Evolutionary conservation across 2,797 vertebrate species (phyloP), one percentile per base, ranked within the genome.

Genomic region (Rousettus madagascariensis): DNA sequence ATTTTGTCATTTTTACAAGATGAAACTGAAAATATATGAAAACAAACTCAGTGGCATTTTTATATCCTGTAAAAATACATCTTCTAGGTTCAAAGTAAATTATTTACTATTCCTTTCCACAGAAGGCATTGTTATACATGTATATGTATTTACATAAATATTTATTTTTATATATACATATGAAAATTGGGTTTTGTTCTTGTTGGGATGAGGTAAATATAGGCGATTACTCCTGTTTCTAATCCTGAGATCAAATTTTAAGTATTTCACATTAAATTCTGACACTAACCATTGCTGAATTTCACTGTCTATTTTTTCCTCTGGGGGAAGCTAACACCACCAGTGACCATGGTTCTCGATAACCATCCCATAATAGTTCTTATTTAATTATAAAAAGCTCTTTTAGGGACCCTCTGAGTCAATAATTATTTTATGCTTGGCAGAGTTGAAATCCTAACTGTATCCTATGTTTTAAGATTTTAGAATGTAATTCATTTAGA

Each of bases 221-320:
- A 91, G 20, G 74, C 57, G 53, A 69, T 41, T 51, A 30, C 2
- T 77, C 19, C 69, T 53, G 7, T 84, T 90, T 28, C 33, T 69
- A 88, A 95, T 71, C 28, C 66, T 91, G 74, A 92, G 28, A 33
- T 69, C 36, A 95, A 88, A 92, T 51, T 92, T 92, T 69, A 87
- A 69, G 61, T 49, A 87, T 53, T 55, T 46, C 13, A 69, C 30
- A 90, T 68, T 84, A 68, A 92, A 79, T 82, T 74, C 65, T 71
- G 68, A 89, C 8, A 72, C 33, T 46, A 71, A 69, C 20, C 20
- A 79, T 66, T 57, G 69, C 26, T 90, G 24, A 61, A 78, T 77
- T 88, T 85, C 55, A 92, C 8, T 90, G 36, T 72, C 78, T 91
- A 15, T 46, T 83, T 94, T 96, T 87, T 51, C 20, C 30, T 7